Conservation (phyloP, 1,140 invertebrate species). For the Heterodera carotae region DNA sequence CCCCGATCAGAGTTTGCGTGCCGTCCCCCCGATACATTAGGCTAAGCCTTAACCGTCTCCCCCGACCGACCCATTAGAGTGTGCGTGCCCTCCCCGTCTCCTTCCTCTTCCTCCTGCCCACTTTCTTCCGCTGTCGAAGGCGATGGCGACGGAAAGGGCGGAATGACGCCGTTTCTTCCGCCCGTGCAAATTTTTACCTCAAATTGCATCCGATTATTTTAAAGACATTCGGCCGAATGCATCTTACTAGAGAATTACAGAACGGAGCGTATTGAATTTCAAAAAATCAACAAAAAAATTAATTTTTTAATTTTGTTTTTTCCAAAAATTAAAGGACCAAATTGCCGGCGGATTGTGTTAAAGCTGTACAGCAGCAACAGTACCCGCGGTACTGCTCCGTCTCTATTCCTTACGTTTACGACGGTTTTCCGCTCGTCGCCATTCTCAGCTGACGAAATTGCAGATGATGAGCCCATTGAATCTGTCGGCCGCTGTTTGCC, state of each 20-base stretch:
- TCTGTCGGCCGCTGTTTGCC: neutral
- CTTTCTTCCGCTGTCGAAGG: neutral
- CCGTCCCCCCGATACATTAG: no score
- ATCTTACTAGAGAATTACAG: no score
- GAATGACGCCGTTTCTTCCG: neutral
- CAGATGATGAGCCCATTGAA: neutral
- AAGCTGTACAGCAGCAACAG: no score
- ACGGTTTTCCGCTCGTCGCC: conserved; percentile 19
- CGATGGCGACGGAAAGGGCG: neutral
- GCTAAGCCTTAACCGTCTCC: no score
- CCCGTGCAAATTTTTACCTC: conserved; percentile 25
- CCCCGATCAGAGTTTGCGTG: neutral
- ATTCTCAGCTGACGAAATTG: neutral
- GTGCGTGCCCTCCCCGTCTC: neutral
- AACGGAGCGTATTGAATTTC: no score
- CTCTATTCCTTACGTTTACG: conserved; percentile 14
- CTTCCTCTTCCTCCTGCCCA: neutral
- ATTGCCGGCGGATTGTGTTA: no score
- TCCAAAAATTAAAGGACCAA: no score
- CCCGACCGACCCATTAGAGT: neutral
- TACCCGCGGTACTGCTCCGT: no score
- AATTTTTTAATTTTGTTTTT: no score
- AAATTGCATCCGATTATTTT: conserved; percentile 14
- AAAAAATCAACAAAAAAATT: no score
- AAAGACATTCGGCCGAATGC: no score